Conservation (phyloP, 2,888 invertebrate genomes). For the Noctua pronuba region DNA sequence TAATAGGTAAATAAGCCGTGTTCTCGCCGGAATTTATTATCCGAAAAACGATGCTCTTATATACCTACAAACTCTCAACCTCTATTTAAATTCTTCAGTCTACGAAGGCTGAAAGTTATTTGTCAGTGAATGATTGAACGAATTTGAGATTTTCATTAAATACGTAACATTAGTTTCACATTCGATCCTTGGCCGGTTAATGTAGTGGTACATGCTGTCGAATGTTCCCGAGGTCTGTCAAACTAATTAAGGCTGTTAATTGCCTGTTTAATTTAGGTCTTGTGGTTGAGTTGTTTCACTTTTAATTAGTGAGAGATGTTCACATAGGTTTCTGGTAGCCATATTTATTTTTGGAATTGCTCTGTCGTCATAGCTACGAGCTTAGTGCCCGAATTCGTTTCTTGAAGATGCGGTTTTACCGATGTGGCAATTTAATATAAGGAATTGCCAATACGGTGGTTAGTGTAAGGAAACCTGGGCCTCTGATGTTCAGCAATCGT, state of each 20-base stretch:
- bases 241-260: conserved; percentile 37
- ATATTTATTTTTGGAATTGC: not conserved
- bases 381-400: not conserved
- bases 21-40: not conserved
- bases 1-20: not conserved
- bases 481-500: not conserved
- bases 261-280: conserved; percentile 20
- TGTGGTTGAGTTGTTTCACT: not conserved
- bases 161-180: conserved; percentile 1
- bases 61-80: not conserved
- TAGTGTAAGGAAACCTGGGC: not conserved
- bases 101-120: not conserved
- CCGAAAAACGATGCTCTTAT: not conserved
- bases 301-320: conserved; percentile 11
- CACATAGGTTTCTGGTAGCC: not conserved
- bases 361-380: not conserved
- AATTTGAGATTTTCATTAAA: not conserved
- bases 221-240: conserved; percentile 2
- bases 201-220: not conserved
- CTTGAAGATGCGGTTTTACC: not conserved
- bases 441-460: not conserved
- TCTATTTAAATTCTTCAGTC: not conserved
- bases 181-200: not conserved
- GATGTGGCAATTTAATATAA: not conserved
- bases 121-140: not conserved